Evolutionary conservation across 2,113 vertebrate genomes (phyloP).

Genomic region (Lontra canadensis): DNA sequence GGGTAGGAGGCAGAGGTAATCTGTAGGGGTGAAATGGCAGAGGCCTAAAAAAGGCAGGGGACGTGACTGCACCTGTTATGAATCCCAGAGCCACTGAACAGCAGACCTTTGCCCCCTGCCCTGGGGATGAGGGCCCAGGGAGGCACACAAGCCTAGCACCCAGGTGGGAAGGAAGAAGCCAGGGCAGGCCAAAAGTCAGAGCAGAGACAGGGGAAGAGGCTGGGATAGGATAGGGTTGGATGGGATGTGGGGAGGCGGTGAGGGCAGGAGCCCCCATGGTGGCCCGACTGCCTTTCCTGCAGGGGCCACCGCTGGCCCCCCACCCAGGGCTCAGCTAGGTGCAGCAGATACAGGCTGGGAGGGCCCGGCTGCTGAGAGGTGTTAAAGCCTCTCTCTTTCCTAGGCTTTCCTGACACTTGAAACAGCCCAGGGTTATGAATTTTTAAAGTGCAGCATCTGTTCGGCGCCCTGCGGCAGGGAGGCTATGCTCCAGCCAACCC

Average conservation of each 20-base stretch:
- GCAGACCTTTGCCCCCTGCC: not conserved
- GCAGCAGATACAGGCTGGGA: not conserved
- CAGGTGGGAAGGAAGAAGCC: not conserved
- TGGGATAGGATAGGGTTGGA: fast-evolving
- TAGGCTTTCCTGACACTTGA: slow-evolving; percentile 85
- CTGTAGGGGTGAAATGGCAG: slow-evolving; percentile 56
- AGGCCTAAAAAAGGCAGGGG: slow-evolving; percentile 72
- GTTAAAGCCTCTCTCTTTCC: slow-evolving; percentile 80
- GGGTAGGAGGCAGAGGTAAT: not conserved
- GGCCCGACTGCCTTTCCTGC: not conserved
- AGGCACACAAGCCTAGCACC: not conserved
- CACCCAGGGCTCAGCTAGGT: not conserved
- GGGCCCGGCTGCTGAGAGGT: not conserved
- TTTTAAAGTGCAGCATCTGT: slow-evolving; percentile 88
- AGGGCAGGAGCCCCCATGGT: not conserved
- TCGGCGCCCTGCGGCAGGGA: slow-evolving; percentile 78
- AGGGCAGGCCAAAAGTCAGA: not conserved
- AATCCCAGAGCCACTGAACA: not conserved
- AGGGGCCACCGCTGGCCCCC: not conserved
- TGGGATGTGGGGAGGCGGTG: not conserved
- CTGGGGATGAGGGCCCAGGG: not conserved
- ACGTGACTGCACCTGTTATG: not conserved
- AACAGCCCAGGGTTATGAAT: slow-evolving; percentile 87
- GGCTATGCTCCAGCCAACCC: slow-evolving; percentile 67
- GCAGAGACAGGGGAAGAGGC: not conserved